Evolutionary conservation across 2,888 invertebrate genomes (phyloP), one percentile per base, ranked within the genome.

Genomic region (Aphrophora alni): DNA sequence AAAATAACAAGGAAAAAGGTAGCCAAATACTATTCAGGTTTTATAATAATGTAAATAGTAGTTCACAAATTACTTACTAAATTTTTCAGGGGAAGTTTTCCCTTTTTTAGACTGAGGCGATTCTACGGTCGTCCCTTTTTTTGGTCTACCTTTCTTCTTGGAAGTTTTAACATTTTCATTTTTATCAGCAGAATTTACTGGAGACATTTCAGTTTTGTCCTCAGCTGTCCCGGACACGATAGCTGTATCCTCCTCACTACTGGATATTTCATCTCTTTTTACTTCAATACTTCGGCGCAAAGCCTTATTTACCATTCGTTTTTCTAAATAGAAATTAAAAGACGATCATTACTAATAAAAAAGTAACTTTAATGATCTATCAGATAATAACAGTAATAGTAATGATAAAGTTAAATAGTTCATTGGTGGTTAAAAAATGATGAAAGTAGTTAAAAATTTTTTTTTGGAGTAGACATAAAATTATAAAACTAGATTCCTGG

Each of bases 281-380:
- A 88, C 87, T 68, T 88, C 89, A 0, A 88, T 84, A 4, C 87
- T 87, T 76, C 87, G 87, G 8, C 88, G 84, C 14, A 88, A 80
- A 26, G 87, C 84, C 38, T 85, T 82, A 75, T 88, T 88, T 17
- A 83, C 82, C 14, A 75, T 75, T 70, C 80, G 74, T 74, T 81
- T 82, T 12, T 77, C 81, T 81, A 25, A 4, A 17, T n/a, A 59
- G 25, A 76, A 68, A 73, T 70, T 24, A n/a, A n/a, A n/a, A n/a
- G n/a, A n/a, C n/a, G n/a, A n/a, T n/a, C n/a, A n/a, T n/a, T n/a
- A n/a, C n/a, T n/a, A n/a, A n/a, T n/a, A n/a, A n/a, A n/a, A n/a
- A n/a, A n/a, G n/a, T n/a, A n/a, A n/a, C n/a, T n/a, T n/a, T n/a
- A n/a, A n/a, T n/a, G n/a, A n/a, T n/a, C n/a, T n/a, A n/a, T n/a